Evolutionary conservation across 2,797 vertebrate species (phyloP).

Genomic region (Chelidonichthys spinosus): DNA sequence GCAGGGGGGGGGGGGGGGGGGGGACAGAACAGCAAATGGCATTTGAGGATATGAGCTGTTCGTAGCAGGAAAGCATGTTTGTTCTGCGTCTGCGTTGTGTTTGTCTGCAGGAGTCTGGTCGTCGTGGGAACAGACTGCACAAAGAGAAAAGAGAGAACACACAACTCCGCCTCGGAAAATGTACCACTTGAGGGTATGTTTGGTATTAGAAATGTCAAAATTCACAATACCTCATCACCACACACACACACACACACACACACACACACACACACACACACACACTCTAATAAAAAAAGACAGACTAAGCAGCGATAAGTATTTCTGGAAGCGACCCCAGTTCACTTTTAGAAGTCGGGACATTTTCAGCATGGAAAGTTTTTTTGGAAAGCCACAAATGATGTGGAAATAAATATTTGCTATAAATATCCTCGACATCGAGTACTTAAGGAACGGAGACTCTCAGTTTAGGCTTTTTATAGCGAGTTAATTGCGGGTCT

Average conservation of each 20-base stretch:
- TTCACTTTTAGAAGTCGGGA: constrained; percentile 48
- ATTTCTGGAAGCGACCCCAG: constrained; percentile 29
- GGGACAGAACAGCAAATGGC: no score
- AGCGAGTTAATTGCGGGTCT: constrained; percentile 62
- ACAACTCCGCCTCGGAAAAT: constrained; percentile 50
- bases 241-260: no score
- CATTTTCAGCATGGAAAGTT: constrained; percentile 70
- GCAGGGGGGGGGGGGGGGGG: neutral
- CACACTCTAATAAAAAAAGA: neutral
- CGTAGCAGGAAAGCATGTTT: constrained; percentile 30
- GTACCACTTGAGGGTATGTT: neutral
- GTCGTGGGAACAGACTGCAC: constrained; percentile 59
- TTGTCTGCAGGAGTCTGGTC: constrained; percentile 52
- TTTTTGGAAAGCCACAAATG: constrained; percentile 54
- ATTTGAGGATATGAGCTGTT: constrained; percentile 23
- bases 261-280: no score
- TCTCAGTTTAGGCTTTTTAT: constrained; percentile 63
- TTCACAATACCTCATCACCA: no score
- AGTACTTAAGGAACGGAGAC: constrained; percentile 43
- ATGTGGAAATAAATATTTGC: constrained; percentile 73
- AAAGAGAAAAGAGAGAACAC: constrained; percentile 51
- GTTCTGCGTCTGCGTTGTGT: constrained; percentile 46
- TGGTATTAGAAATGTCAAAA: neutral
- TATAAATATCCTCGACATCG: constrained; percentile 74
- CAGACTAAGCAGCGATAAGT: constrained; percentile 4